Base-by-base conservation (phyloP, 2,797 vertebrate genomes). In the Phalloptychus januarius region DNA sequence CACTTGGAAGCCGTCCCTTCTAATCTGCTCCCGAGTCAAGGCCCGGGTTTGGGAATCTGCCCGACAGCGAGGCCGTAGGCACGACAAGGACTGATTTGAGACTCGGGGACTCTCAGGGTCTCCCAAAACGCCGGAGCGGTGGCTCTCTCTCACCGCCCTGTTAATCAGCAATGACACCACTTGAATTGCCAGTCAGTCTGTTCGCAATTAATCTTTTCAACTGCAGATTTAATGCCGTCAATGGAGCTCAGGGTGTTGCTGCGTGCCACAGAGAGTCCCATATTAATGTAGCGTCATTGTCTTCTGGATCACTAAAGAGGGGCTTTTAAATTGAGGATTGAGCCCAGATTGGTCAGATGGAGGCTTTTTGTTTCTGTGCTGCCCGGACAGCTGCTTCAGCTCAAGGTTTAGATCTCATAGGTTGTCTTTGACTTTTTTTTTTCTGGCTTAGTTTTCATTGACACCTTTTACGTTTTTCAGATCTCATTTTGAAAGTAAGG, bases 131-230 rank as follows among this genome's bases (percentile, higher is more conserved):
- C 52, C 40, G 4, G 44, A 71, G 76, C 80, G n/a, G 56, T 36
- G 46, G 42, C 45, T 2, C 81, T 74, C 77, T 75, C 78, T 75
- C 79, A 28, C 74, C 84, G 75, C 77, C 79, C 88, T 88, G 89
- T 90, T 91, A 91, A 89, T 92, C 88, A 85, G 86, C 84, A 67
- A 72, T 38, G 72, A 79, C 87, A 90, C 82, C 70, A 13, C 28
- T 65, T 54, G 42, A 81, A 86, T 86, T 88, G 79, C 87, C 74
- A 82, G 81, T 88, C 83, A 75, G 85, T 75, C 78, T 82, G 83
- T 91, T 89, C 67, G 83, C 72, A 92, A 91, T 92, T 86, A 89
- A 86, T 91, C 79, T 83, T 89, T 90, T 91, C 87, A 89, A 78
- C 81, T 83, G 69, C 85, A 83, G 77, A 86, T 90, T 83, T 87